Base-by-base conservation (phyloP, 2,888 invertebrate genomes). In the Cancer borealis region DNA sequence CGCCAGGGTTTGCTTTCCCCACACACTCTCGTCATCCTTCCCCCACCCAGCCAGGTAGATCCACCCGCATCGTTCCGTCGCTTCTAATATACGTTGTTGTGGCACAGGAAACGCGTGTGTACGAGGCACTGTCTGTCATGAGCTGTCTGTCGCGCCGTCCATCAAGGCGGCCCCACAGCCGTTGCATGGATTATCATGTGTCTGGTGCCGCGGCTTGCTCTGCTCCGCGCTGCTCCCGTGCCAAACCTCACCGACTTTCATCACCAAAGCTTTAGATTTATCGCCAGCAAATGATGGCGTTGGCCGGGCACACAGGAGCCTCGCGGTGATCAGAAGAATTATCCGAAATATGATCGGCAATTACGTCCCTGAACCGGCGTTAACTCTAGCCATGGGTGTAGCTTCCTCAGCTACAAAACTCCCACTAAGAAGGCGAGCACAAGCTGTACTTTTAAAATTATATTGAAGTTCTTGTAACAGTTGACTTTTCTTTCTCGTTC, bases 321-420 rank as follows among this genome's bases (percentile, higher is more conserved):
- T 79, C 79, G 84, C 66, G 90, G 89, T 89, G 73, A 93, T 93
- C 93, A 93, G 45, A 90, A 45, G 90, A 90, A 84, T 93, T 93
- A 93, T 90, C 90, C n/a, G 93, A 90, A 90, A 93, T 45, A 79
- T 93, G 93, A 93, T 93, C 93, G 79, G 30, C 92, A 88, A 88
- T 92, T 88, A 92, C 91, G 91, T 91, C 91, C 12, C 46, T 73
- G 14, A 45, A 46, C 3, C 91, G 46, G 73, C n/a, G 73, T 21
- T 91, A 91, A 91, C 46, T 46, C 89, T 49, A 54, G 26, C 54
- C 89, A 1, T 90, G 30, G n/a, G 79, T 79, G 79, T 79, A 30
- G 79, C 79, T 12, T 79, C 30, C 30, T 30, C 79, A 79, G 30
- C 10, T 30, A 30, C 79, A 30, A 79, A 30, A 79, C 79, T 30